Base-by-base conservation (phyloP, 2,888 invertebrate genomes). In the Spatulosminthurus flaviceps region DNA sequence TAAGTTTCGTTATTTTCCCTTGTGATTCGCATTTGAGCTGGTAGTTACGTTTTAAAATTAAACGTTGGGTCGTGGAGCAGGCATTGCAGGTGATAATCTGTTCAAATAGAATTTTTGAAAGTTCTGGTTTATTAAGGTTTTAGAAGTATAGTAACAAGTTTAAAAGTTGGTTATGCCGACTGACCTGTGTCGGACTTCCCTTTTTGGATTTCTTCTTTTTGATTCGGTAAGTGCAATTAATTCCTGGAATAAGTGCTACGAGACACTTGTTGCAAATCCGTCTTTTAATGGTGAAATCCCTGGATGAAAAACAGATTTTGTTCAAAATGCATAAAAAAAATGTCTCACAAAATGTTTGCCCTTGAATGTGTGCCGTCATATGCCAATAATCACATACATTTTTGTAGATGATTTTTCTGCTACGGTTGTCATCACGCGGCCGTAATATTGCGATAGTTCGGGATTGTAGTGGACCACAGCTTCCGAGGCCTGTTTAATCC, bases 221-320 rank as follows among this genome's bases (percentile, higher is more conserved):
- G 34, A 84, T 78, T 24, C 83, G 64, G 76, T 82, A 83, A 11
- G 77, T 80, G 5, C 81, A 81, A 76, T 82, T 84, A 4, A 78
- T 70, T 21, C 84, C 84, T 29, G 82, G 80, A 21, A 77, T 70
- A 9, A 84, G 71, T 41, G 81, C 64, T 13, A 69, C 67, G 13
- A 72, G 64, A 73, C 84, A 84, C 22, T 79, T 79, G 72, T 83
- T 83, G 71, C 84, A 84, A 70, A 84, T 79, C 64, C 81, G 82
- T 69, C 84, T 34, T 64, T 84, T 84, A 80, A 84, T 79, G 1
- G 84, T 84, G 41, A 80, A 82, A 70, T 84, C 84, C 64, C 84
- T 84, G 41, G n/a, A n/a, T n/a, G n/a, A n/a, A n/a, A n/a, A n/a
- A n/a, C n/a, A n/a, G n/a, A n/a, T n/a, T n/a, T n/a, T n/a, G n/a